phyloP scores from a whole-genome alignment of 2,888 invertebrate species.

The Molorchus minor region DNA sequence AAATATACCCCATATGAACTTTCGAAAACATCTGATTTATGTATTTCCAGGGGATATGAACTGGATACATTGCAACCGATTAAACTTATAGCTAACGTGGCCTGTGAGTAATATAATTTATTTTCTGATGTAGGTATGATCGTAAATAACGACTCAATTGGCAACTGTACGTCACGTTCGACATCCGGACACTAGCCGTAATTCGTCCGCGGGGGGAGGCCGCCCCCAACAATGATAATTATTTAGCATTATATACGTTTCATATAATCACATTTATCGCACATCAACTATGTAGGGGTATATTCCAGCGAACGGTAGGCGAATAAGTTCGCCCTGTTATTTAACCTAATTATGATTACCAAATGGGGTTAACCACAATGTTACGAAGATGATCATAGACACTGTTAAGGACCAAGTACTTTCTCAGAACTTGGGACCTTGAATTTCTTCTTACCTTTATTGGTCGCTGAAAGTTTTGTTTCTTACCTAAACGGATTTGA shows the following conservation, averaged over 20 bases:
- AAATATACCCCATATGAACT: no score
- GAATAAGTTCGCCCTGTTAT: no score
- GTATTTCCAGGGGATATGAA: slow-evolving; percentile 28
- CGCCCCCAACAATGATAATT: slow-evolving; percentile 60
- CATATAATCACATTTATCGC: slow-evolving; percentile 59
- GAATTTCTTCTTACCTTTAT: no score
- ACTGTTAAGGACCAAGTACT: no score
- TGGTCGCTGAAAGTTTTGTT: no score
- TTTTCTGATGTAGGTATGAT: slow-evolving; percentile 51
- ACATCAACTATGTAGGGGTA: slow-evolving; percentile 51
- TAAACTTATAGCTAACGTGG: slow-evolving; percentile 51
- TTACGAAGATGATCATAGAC: no score
- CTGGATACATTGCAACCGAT: slow-evolving; percentile 39
- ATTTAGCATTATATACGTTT: slow-evolving; percentile 60
- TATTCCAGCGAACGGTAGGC: no score
- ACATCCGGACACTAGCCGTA: slow-evolving; percentile 58
- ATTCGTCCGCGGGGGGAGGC: slow-evolving; percentile 58
- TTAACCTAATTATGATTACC: no score
- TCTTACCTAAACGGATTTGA: no score
- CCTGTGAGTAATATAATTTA: slow-evolving; percentile 56
- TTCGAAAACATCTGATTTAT: no score
- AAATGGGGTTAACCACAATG: no score
- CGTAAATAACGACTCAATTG: slow-evolving; percentile 57
- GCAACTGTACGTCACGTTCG: slow-evolving; percentile 60
- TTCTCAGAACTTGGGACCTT: no score